Base-by-base conservation (phyloP, 2,888 invertebrate genomes). In the Parelbella ahira region DNA sequence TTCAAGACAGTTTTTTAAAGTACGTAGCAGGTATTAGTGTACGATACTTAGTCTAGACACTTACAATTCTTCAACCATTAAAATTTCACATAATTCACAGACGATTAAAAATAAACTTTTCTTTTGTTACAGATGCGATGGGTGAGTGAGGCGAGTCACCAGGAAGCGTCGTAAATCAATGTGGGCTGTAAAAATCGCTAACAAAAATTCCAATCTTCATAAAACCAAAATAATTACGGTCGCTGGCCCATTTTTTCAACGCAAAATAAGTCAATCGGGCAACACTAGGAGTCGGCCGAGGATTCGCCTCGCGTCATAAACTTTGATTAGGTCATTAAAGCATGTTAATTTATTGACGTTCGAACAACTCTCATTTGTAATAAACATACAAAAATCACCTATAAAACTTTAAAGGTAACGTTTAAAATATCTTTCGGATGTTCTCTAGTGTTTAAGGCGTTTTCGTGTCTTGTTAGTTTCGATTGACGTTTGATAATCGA, bases 61-160 rank as follows among this genome's bases (percentile, higher is more conserved):
- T n/a, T n/a, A n/a, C n/a, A n/a, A 4, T 15, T 15, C 15, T 15
- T 4, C 15, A 15, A n/a, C n/a, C 15, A 15, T 15, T 23, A 23
- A 23, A 7, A 8, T 8, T 8, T 23, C 10, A 25, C 24, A 23
- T 23, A 3, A 5, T 3, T 2, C 5, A 21, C 28, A 25, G 3
- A 21, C 15, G 4, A 37, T 37, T 37, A 37, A 39, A 29, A 56
- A 53, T 33, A 34, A 9, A 18, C n/a, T 47, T 48, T 65, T 77
- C 65, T 76, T 89, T 90, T 92, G 91, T 93, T 93, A 71, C 93
- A 93, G 93, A 93, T 90, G 92, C 92, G 80, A 92, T 93, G 91
- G 93, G 93, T 93, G 90, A 93, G 93, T 91, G 47, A 45, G 45
- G 49, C 47, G 53, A 60, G 58, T 62, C 60, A 61, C 59, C 68